Percentiles rank a stretch among this genome's conserved stretches.
These are phyloP conservation scores for Eremophila alpestris DNA, from an alignment of 2,797 vertebrate genomes.

Conservation along the genomic window DNA sequence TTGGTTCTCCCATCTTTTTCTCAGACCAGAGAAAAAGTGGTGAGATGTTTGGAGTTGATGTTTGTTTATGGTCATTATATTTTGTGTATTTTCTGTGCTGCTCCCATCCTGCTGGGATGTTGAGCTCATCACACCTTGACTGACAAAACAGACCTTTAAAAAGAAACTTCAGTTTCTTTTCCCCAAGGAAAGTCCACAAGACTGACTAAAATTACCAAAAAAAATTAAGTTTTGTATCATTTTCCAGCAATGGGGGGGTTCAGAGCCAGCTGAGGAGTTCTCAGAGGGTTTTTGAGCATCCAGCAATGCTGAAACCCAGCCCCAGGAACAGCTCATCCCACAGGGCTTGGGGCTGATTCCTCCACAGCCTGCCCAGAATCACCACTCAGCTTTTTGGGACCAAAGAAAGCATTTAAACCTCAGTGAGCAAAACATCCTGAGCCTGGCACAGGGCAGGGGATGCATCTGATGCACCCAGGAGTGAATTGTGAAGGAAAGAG, in stretches of 20 bases:
- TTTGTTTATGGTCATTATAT: fast-evolving
- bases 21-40: no score
- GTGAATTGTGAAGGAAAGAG: neutral
- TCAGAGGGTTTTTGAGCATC: fast-evolving
- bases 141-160: fast-evolving
- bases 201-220: neutral
- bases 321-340: neutral
- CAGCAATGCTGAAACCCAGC: fast-evolving
- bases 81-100: neutral
- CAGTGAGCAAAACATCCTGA: neutral
- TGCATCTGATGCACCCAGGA: neutral
- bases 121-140: fast-evolving
- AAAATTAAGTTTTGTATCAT: neutral
- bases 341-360: neutral
- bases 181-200: no score
- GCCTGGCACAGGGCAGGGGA: neutral
- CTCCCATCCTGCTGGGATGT: neutral
- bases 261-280: neutral
- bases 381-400: neutral
- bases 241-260: neutral
- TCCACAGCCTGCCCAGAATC: neutral
- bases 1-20: fast-evolving
- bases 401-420: neutral
- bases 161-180: neutral
- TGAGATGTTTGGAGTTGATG: neutral